phyloP scores from a whole-genome alignment of 1,140 invertebrate species.

The Dufourea novaeangliae region DNA sequence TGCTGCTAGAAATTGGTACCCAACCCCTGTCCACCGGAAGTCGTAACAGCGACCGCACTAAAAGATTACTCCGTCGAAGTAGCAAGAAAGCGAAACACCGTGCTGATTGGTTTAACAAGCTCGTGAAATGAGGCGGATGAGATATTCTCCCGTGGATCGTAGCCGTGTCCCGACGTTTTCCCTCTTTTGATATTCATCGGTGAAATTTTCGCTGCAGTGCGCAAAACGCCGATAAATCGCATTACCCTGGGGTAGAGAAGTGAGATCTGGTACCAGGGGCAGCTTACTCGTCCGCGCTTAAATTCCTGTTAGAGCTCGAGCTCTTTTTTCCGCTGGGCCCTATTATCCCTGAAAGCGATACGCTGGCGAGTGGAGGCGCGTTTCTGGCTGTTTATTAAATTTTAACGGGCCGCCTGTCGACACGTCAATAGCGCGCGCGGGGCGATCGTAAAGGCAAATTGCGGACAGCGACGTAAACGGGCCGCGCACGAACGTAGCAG shows the following conservation, averaged over 20 bases:
- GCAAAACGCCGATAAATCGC: slow-evolving; percentile 65
- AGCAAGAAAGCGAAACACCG: background rate
- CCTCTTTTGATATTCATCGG: slow-evolving; percentile 51
- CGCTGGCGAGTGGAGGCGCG: background rate
- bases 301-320: slow-evolving; percentile 40
- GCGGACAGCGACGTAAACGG: slow-evolving; percentile 5
- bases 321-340: background rate
- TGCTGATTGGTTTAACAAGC: slow-evolving; percentile 1
- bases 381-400: slow-evolving; percentile 54
- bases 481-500: background rate
- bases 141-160: background rate
- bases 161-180: background rate
- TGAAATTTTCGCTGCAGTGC: slow-evolving; percentile 63
- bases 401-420: slow-evolving; percentile 43
- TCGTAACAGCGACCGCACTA: background rate
- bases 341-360: slow-evolving; percentile 42
- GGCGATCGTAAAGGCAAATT: slow-evolving; percentile 41
- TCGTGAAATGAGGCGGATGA: slow-evolving; percentile 7
- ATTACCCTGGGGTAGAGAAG: slow-evolving; percentile 52
- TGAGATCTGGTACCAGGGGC: slow-evolving; percentile 13
- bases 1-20: no score
- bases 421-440: slow-evolving; percentile 13
- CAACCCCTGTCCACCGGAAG: background rate
- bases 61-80: background rate
- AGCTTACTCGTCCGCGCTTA: slow-evolving; percentile 55